Percentiles rank a stretch among this genome's conserved stretches.
These are phyloP conservation scores for Aurelia coerulea DNA, from an alignment of 30 jellyfish, hydroid and myxozoan genomes.

Conservation along the genomic window DNA sequence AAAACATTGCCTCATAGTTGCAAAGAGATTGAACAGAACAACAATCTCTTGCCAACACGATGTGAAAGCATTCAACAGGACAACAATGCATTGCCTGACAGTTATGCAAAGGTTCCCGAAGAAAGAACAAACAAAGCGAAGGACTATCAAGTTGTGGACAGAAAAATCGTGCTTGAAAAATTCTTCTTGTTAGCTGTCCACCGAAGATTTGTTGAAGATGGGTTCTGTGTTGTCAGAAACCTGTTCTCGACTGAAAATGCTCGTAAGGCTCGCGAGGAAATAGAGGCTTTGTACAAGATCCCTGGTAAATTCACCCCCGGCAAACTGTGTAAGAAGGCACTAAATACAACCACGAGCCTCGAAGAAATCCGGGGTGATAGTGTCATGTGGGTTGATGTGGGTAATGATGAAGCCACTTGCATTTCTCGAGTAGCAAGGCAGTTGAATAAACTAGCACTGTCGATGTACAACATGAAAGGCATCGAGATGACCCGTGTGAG, in stretches of 20 bases:
- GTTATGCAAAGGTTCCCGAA: background rate
- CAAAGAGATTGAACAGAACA: no score
- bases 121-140: background rate
- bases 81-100: no score
- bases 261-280: slow-evolving; percentile 6
- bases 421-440: slow-evolving; percentile 38
- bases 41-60: no score
- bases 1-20: no score
- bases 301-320: slow-evolving; percentile 60
- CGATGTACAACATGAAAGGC: slow-evolving; percentile 22
- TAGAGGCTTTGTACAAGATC: slow-evolving; percentile 1
- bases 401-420: slow-evolving; percentile 11
- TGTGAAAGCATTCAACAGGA: no score
- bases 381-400: slow-evolving; percentile 52
- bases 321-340: slow-evolving; percentile 19
- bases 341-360: slow-evolving; percentile 30
- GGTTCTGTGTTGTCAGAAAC: slow-evolving; percentile 40
- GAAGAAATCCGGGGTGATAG: slow-evolving; percentile 48
- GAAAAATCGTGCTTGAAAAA: background rate
- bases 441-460: slow-evolving; percentile 58
- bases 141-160: background rate
- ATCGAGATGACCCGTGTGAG: slow-evolving; percentile 41
- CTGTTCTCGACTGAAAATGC: slow-evolving; percentile 39
- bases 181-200: slow-evolving; percentile 1
- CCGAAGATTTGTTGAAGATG: slow-evolving; percentile 9